Evolutionary conservation across 2,113 vertebrate genomes (phyloP), one percentile per base, ranked within the genome.

Genomic region (Cyanoderma ruficeps): DNA sequence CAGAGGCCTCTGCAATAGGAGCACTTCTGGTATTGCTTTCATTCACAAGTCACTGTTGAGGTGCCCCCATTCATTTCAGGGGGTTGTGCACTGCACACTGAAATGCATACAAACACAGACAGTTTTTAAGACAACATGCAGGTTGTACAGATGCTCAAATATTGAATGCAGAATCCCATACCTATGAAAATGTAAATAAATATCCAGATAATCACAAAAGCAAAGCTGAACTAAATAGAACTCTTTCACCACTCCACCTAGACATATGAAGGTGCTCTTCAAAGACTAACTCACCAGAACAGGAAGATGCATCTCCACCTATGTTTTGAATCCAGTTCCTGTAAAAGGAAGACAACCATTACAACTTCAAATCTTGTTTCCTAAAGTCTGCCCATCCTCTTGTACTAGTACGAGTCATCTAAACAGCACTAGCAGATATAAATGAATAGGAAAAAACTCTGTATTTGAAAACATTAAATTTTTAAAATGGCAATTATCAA

Each of bases 251-350:
- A 30, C 39, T 75, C 39, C 89, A 87, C 17, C 47, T 17, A 37
- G 33, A 61, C 5, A 47, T 5, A 10, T 7, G 16, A 68, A 87
- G 69, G 42, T 67, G 30, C 49, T 85, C 75, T 89, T 87, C 5
- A 4, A 63, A 79, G 37, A 72, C 23, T 33, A 68, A 97, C 98
- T 97, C 87, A 98, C 98, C 98, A 17, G 99, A 98, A 96, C 99
- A 99, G 13, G 68, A 93, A 1, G 98, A 98, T 3, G 98, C 97
- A 28, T 99, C 98, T 17, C 99, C 99, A 41, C 93, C 98, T 94
- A 99, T 97, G 55, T 97, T 98, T 96, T 99, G 99, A 95, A 99
- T 98, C 93, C 99, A 95, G 33, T 24, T 96, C 96, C 99, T 99
- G 97, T 37, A 97, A 98, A 93, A 95, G 59, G 60, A 94, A 95